Evolutionary conservation across 2,888 invertebrate genomes (phyloP).

Genomic region (Argynnis bischoffii): DNA sequence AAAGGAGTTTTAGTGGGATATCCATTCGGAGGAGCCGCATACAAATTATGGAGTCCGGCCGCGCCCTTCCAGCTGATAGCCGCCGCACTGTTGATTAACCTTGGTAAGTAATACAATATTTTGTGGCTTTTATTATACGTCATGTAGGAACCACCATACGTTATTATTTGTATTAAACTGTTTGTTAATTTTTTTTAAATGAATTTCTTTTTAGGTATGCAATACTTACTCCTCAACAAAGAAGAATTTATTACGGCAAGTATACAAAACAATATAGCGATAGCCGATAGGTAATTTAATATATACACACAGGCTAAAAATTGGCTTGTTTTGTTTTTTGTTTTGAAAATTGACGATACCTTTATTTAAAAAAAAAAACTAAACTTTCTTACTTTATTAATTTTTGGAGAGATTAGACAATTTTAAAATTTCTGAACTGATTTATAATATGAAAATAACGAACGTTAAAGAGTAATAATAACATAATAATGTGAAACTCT

Average conservation of each 20-base stretch:
- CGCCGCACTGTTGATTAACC: constrained; percentile 52
- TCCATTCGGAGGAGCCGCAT: constrained; percentile 68
- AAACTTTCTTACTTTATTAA: no score
- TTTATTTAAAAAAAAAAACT: no score
- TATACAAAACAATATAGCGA: constrained; percentile 19
- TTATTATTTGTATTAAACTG: neutral
- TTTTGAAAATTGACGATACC: no score
- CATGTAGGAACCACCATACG: neutral
- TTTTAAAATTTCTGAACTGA: no score
- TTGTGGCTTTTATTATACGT: neutral
- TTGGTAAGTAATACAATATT: constrained; percentile 48
- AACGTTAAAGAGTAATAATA: no score
- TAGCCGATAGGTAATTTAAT: no score
- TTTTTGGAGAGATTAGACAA: no score
- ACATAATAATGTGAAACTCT: no score
- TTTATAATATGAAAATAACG: no score
- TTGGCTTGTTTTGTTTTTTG: no score
- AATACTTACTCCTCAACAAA: constrained; percentile 49
- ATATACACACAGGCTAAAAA: no score
- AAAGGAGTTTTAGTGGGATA: constrained; percentile 74
- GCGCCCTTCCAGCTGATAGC: constrained; percentile 67
- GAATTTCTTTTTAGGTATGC: constrained; percentile 51
- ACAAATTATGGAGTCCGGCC: constrained; percentile 60
- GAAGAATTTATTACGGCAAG: constrained; percentile 60
- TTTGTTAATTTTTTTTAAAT: neutral